phyloP scores from a whole-genome alignment of 1,140 invertebrate species.

The Cherax destructor region DNA sequence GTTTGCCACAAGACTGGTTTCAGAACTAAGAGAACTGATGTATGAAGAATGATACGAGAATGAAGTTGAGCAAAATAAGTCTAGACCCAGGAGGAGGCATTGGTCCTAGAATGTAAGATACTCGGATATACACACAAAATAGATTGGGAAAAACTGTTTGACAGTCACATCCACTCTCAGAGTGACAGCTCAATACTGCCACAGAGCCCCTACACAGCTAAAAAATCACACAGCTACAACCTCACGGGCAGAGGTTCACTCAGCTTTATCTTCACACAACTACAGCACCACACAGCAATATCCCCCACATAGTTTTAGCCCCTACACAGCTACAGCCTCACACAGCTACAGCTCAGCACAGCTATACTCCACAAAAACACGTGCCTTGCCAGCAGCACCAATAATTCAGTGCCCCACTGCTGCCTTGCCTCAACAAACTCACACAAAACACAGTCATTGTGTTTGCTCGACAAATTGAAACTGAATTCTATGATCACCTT shows the following conservation, averaged over 20 bases:
- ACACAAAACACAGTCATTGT: slow-evolving; percentile 19
- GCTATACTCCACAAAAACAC: not conserved
- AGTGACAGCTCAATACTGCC: too few species aligned
- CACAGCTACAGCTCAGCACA: not conserved
- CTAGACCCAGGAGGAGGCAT: too few species aligned
- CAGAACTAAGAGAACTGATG: too few species aligned
- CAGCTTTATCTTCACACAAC: not conserved
- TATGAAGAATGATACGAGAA: too few species aligned
- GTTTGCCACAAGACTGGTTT: too few species aligned
- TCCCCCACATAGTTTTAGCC: not conserved
- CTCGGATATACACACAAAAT: too few species aligned
- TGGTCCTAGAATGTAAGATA: too few species aligned
- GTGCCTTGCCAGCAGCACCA: not conserved
- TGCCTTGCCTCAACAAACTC: slow-evolving; percentile 9
- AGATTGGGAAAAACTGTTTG: too few species aligned
- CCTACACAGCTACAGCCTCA: not conserved
- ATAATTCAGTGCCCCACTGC: slow-evolving; percentile 6
- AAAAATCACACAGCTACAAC: too few species aligned
- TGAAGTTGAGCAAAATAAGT: too few species aligned
- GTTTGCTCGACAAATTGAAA: slow-evolving; percentile 19
- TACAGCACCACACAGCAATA: not conserved
- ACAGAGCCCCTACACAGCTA: too few species aligned
- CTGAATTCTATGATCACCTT: slow-evolving; percentile 1
- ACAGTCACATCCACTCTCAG: too few species aligned
- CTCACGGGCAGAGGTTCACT: not conserved